Conservation (phyloP, 2,113 vertebrate genomes). For the Rhinichthys klamathensis region DNA sequence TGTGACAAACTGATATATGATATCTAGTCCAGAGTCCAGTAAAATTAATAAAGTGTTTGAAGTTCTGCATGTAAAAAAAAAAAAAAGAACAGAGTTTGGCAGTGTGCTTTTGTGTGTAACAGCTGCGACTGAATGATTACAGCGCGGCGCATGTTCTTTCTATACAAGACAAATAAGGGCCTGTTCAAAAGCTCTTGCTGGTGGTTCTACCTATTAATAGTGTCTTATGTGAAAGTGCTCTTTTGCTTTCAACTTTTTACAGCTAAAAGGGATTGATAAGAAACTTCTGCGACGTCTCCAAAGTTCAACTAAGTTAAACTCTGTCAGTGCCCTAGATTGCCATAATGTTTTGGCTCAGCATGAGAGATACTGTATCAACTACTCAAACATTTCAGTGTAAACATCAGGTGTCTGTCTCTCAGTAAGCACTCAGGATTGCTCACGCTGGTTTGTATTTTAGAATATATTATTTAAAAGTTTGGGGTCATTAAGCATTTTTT, state of each 20-base stretch:
- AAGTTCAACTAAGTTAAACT: conserved; percentile 17
- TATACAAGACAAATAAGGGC: conserved; percentile 33
- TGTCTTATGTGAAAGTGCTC: background rate
- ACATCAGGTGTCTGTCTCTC: conserved; percentile 19
- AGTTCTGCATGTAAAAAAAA: background rate
- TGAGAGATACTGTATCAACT: conserved; percentile 9
- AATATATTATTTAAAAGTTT: background rate
- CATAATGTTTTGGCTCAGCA: conserved; percentile 26
- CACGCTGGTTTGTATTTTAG: background rate
- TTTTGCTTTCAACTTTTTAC: background rate
- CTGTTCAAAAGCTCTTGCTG: conserved; percentile 3
- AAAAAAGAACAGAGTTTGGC: background rate
- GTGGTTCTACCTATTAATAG: conserved; percentile 21
- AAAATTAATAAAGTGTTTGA: background rate
- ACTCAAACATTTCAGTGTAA: conserved; percentile 32
- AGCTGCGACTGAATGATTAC: conserved; percentile 42
- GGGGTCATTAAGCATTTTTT: background rate
- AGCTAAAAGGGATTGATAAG: background rate
- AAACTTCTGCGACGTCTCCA: background rate
- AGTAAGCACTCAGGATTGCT: background rate
- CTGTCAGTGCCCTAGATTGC: conserved; percentile 9
- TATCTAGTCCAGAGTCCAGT: background rate
- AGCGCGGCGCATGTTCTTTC: background rate
- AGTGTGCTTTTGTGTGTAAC: conserved; percentile 26
- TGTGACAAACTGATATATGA: background rate